Evolutionary conservation across 2,113 vertebrate genomes (phyloP).

Genomic region (Pyrgilauda ruficollis): DNA sequence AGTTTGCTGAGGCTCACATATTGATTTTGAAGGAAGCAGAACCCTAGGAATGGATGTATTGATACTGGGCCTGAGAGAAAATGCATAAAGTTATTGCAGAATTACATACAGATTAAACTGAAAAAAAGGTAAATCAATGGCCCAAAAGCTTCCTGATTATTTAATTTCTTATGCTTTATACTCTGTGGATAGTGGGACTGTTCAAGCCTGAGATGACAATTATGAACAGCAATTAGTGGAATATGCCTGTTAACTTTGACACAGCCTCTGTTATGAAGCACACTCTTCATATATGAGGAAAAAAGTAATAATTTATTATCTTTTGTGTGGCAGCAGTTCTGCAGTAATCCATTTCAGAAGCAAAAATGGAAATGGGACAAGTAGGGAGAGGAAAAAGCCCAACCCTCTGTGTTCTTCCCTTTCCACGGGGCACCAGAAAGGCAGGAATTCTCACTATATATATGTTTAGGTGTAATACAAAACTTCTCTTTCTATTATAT

Average conservation of each 20-base stretch:
- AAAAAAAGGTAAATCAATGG: not conserved
- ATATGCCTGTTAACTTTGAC: not conserved
- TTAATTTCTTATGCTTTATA: not conserved
- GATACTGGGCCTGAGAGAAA: not conserved
- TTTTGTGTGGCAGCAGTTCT: rapidly evolving
- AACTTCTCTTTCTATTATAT: not conserved
- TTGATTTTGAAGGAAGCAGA: not conserved
- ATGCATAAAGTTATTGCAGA: not conserved
- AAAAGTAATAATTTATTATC: not conserved
- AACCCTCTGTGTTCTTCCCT: not conserved
- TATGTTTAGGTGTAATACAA: not conserved
- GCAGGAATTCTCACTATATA: not conserved
- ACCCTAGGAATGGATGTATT: not conserved
- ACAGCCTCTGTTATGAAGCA: not conserved
- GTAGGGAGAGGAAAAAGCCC: not conserved
- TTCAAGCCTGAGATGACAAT: not conserved
- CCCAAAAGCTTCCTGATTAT: not conserved
- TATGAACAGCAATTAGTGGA: not conserved
- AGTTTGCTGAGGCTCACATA: not conserved
- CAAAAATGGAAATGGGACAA: not conserved
- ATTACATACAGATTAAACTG: not conserved
- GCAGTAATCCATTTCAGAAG: not conserved
- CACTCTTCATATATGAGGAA: not conserved
- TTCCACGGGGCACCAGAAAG: not conserved
- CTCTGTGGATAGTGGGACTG: not conserved